Conservation (phyloP, 2,113 vertebrate species). For the Megaceryle torquata region DNA sequence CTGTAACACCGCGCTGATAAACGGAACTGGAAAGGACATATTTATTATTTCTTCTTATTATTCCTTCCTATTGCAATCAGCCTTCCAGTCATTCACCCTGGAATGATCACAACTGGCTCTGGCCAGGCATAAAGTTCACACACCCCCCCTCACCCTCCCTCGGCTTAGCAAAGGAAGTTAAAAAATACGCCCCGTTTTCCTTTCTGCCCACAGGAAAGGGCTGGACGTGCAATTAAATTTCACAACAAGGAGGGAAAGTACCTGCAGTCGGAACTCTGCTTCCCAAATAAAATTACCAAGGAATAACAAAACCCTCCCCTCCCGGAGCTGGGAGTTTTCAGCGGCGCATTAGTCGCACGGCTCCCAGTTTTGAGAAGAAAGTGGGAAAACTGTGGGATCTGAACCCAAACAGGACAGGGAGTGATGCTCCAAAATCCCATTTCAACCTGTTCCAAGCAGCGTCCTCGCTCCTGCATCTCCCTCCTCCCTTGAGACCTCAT, state of each 20-base stretch:
- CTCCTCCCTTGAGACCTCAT: neutral
- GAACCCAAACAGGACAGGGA: neutral
- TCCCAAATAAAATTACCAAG: neutral
- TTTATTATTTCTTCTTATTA: neutral
- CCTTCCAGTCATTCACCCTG: neutral
- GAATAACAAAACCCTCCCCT: neutral
- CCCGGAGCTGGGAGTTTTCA: neutral
- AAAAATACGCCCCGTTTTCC: neutral
- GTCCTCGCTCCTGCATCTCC: neutral
- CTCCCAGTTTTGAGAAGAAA: neutral
- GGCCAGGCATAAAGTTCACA: neutral
- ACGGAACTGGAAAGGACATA: neutral
- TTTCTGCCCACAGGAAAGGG: neutral
- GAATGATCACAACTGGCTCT: neutral
- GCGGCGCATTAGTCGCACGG: rapidly evolving
- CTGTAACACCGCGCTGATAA: rapidly evolving
- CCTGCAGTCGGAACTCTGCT: neutral
- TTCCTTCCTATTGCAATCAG: neutral
- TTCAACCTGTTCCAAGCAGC: neutral
- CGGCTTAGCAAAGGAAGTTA: neutral
- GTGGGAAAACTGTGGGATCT: rapidly evolving
- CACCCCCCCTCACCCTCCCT: neutral
- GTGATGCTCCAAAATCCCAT: neutral
- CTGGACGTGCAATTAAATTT: neutral
- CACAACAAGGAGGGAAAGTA: slow-evolving; percentile 22